Evolutionary conservation across 2,797 vertebrate genomes (phyloP), one percentile per base, ranked within the genome.

Genomic region (Microchirus variegatus): DNA sequence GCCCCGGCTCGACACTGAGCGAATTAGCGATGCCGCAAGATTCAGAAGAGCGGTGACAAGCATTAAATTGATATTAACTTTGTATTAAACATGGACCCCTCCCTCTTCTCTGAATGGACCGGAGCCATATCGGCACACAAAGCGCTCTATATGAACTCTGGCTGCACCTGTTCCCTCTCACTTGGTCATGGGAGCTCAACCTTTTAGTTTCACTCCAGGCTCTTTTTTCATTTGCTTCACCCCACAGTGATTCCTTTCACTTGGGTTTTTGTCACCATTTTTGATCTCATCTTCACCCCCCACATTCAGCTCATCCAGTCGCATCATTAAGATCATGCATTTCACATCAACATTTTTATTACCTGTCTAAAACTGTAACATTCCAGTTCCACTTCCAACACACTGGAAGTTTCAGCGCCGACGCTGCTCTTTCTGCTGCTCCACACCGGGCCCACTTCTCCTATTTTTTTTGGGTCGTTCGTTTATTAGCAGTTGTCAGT

Each of bases 11-110:
- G 57, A 84, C 77, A 67, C 78, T 86, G 75, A 89, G 87, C 58
- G 85, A 91, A 92, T 92, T 93, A 93, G 88, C 87, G 44, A 87
- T 84, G 82, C 73, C 81, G 66, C 74, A 70, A 80, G 84, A 90
- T 81, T 90, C 85, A 89, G 80, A 89, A 65, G 83, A 87, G 81
- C 71, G 47, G 83, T 94, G 93, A 94, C 93, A 93, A 94, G 92
- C 92, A 94, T 94, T 94, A 94, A 93, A 94, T 94, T 77, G 89
- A 94, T 93, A 94, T 94, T 94, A 94, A 94, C 92, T 93, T 89
- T 90, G 89, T 91, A 92, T 94, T 94, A 92, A 92, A 93, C 93
- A 92, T 89, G 88, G 82, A 82, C 77, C 87, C 89, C 86, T 85
- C 88, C 89, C 66, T 80, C 71, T 71, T 67, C 59, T 78, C 80